Evolutionary conservation across 2,888 invertebrate species (phyloP).

Genomic region (Clusia tigrina): DNA sequence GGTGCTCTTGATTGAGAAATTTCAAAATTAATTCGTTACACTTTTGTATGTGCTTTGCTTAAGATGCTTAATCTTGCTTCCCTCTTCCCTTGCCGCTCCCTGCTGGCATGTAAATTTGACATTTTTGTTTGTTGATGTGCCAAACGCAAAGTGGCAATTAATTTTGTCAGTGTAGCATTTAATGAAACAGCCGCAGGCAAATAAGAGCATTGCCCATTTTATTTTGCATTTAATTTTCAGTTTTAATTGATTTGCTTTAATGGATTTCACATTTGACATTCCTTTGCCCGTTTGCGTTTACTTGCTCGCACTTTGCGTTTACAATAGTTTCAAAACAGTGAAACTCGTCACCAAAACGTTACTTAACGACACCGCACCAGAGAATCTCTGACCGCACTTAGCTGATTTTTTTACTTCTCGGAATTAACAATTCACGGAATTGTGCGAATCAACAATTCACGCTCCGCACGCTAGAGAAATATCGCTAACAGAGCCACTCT

Average conservation of each 20-base stretch:
- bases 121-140: conserved; percentile 60
- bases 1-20: conserved; percentile 33
- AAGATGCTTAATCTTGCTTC: conserved; percentile 35
- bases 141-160: conserved; percentile 59
- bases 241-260: conserved; percentile 8
- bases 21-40: conserved; percentile 37
- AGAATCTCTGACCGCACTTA: too few species aligned
- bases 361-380: too few species aligned
- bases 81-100: conserved; percentile 23
- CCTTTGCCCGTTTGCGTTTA: background rate
- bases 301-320: background rate
- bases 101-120: conserved; percentile 42
- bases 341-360: too few species aligned
- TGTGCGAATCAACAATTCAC: too few species aligned
- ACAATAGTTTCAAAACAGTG: too few species aligned
- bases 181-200: conserved; percentile 36
- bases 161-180: conserved; percentile 58
- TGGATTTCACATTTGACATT: conserved; percentile 2
- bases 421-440: too few species aligned
- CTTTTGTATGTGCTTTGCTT: conserved; percentile 21
- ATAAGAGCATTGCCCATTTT: background rate
- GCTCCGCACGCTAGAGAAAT: too few species aligned
- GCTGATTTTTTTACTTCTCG: too few species aligned
- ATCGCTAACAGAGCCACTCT: too few species aligned
- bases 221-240: background rate